Base-by-base conservation (phyloP, 2,797 vertebrate species). In the Sebastolobus altivelis region DNA sequence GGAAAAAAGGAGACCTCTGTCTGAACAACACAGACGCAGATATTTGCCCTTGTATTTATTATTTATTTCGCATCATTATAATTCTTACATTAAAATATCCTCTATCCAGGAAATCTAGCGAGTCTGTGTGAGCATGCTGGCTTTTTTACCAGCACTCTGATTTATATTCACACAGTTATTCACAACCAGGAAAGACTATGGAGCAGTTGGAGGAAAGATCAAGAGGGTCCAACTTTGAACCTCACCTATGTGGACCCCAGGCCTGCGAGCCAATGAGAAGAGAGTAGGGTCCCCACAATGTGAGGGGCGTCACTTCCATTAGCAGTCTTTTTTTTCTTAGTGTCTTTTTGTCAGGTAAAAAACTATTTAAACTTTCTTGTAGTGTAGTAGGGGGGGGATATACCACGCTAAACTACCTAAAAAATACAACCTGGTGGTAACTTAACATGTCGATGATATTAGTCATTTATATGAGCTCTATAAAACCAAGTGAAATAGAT, bases 11-110 rank as follows among this genome's bases (percentile, higher is more conserved):
- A 56, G 20, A 37, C 27, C 55, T 73, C 25, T 35, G 20, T 68
- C 46, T 56, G 67, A 85, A 73, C 58, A 84, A 67, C 37, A 68
- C 60, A 74, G 65, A 66, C 6, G 60, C 35, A 62, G 63, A 81
- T 38, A 81, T 87, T 90, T 85, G 62, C 52, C 31, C 61, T 22
- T 37, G 59, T 54, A 63, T 81, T 75, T 65, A 71, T 81, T 78
- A 76, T 90, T 87, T 58, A 76, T 80, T 76, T 60, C 54, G 5
- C 5, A 49, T 54, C 18, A 52, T 81, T 78, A 65, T 18, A 77
- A 13, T 43, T 84, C 59, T 70, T 55, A 62, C 33, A 66, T 60
- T 70, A n/a, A 70, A 81, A 37, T 59, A 4, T 43, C 79, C 43
- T 72, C 77, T 63, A 11, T 80, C 65, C 63, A 80, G 66, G 65